A percentile compares a stretch with the other conserved stretches of the same genome.
Evolutionary conservation across 2,113 vertebrate genomes (phyloP).

Genomic region (Sinocyclocheilus anophthalmus): DNA sequence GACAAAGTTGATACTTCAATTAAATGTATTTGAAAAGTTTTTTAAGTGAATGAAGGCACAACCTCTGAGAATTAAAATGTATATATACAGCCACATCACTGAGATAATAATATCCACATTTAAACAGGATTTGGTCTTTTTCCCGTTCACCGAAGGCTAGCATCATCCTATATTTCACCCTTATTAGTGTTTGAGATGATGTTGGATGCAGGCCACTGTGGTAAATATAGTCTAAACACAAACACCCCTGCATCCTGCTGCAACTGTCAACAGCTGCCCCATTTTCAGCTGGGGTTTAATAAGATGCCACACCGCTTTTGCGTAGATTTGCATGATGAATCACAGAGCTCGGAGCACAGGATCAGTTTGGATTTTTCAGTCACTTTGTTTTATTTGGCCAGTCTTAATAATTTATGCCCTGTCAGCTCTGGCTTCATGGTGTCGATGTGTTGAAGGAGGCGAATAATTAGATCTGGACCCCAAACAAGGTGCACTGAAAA

Average conservation of each 20-base stretch:
- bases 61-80: not conserved
- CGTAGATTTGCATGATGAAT: conserved; percentile 41
- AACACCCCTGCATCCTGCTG: conserved; percentile 25
- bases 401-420: conserved; percentile 37
- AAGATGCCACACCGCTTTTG: conserved; percentile 12
- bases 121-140: conserved; percentile 3
- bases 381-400: conserved; percentile 43
- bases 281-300: conserved; percentile 31
- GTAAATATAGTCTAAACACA: conserved; percentile 34
- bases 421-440: conserved; percentile 46
- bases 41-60: not conserved
- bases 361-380: conserved; percentile 38
- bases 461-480: conserved; percentile 35
- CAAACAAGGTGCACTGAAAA: conserved; percentile 9
- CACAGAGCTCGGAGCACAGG: conserved; percentile 5
- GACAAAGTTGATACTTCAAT: too few species aligned
- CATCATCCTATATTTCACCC: not conserved
- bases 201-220: conserved; percentile 42
- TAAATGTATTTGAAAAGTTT: too few species aligned
- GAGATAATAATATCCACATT: not conserved
- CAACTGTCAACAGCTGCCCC: conserved; percentile 37
- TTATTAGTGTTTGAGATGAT: conserved; percentile 2
- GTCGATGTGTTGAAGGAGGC: not conserved
- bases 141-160: not conserved
- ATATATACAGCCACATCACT: not conserved